Evolutionary conservation across 1,140 invertebrate genomes (phyloP), one percentile per base, ranked within the genome.

Genomic region (Leguminivora glycinivorella): DNA sequence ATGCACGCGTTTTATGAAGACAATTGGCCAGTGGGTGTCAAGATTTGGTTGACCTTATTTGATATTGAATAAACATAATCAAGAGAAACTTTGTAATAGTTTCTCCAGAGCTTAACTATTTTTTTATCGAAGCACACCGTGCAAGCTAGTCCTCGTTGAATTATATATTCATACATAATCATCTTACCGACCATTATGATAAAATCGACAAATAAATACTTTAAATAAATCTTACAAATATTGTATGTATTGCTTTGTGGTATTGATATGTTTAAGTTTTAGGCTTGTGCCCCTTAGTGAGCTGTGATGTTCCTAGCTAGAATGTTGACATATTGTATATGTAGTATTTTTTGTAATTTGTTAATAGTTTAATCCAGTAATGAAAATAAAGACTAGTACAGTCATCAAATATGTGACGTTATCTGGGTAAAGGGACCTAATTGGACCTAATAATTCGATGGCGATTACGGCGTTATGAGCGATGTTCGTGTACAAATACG

Each of bases 291-390:
- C 58, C 58, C 58, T 63, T 63, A 63, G 58, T 63, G 58, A 63
- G 58, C 58, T 63, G 58, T 63, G 58, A 63, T 63, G 58, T 63
- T 63, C 29, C 58, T 63, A 63, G 58, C n/a, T 63, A 63, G 58
- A 63, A 34, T 63, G 58, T 63, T 63, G 58, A 63, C 26, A 63
- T 34, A 31, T 63, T 63, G 31, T 63, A 63, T 0, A 31, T 63
- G n/a, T 22, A 52, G 5, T 52, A 22, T 22, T 52, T 52, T 52
- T 22, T 22, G 0, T 22, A 10, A 9, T 52, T 52, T 10, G n/a
- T 52, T 9, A 22, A 19, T 1, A 19, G 22, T 22, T 3, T 22
- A 17, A 47, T 47, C 43, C 14, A 10, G 12, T 17, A 47, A n/a
- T n/a, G n/a, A n/a, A n/a, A n/a, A n/a, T n/a, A n/a, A n/a, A n/a